These are phyloP conservation scores for Anastatus disparis DNA, from an alignment of 1,140 invertebrate genomes.

Conservation along the genomic window DNA sequence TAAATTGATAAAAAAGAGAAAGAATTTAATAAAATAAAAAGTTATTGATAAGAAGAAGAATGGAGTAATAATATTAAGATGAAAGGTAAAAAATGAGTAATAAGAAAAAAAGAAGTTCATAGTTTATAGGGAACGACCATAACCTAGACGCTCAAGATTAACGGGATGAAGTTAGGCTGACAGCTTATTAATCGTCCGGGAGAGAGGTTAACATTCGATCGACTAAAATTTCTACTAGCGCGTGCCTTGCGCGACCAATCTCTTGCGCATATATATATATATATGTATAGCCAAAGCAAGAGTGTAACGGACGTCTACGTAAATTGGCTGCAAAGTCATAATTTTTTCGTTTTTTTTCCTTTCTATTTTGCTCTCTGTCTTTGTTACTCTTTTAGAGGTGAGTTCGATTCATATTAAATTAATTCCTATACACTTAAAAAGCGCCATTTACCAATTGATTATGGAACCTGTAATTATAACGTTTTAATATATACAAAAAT, in stretches of 20 bases:
- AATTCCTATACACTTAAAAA: slow-evolving; percentile 9
- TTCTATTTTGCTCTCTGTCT: background rate
- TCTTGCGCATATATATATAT: slow-evolving; percentile 21
- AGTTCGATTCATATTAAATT: slow-evolving; percentile 40
- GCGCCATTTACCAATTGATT: background rate
- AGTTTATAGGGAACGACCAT: background rate
- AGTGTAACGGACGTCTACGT: slow-evolving; percentile 18
- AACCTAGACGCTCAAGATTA: slow-evolving; percentile 13
- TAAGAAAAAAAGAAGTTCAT: background rate
- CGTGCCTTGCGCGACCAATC: background rate
- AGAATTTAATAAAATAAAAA: background rate
- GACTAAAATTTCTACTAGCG: slow-evolving; percentile 34
- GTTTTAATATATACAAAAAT: background rate
- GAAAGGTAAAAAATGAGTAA: background rate
- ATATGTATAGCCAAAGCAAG: slow-evolving; percentile 18
- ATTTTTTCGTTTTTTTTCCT: background rate
- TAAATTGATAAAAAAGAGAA: too few relatives aligned
- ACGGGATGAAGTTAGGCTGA: slow-evolving; percentile 32
- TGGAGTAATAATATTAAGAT: slow-evolving; percentile 11
- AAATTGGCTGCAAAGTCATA: slow-evolving; percentile 34
- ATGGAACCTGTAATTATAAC: background rate
- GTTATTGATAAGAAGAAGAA: slow-evolving; percentile 6
- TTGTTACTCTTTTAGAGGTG: background rate
- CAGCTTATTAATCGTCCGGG: slow-evolving; percentile 38
- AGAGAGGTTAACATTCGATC: too few relatives aligned